These are phyloP conservation scores for Gonocerus acuteangulatus DNA, from an alignment of 2,888 invertebrate species.

Conservation along the genomic window DNA sequence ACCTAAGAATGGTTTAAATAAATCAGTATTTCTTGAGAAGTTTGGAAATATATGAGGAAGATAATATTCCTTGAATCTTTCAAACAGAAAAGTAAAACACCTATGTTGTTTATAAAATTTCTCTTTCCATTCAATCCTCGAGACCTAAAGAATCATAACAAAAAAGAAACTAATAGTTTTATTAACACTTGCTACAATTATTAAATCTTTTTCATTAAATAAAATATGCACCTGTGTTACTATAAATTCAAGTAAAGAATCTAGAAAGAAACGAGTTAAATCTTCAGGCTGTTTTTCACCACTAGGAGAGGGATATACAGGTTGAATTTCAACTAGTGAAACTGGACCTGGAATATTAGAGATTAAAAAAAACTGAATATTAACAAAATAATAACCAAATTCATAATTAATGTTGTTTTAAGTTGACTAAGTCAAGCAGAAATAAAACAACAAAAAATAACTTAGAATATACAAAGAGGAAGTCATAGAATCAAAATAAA, in stretches of 20 bases:
- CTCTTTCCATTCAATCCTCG: conserved; percentile 85
- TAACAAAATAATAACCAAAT: too few species aligned
- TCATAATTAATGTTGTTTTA: too few species aligned
- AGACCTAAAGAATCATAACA: conserved; percentile 50
- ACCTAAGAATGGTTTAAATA: conserved; percentile 76
- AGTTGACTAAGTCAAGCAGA: too few species aligned
- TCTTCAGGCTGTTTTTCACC: conserved; percentile 81
- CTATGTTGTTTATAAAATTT: conserved; percentile 68
- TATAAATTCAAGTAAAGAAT: conserved; percentile 81
- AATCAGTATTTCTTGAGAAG: conserved; percentile 67
- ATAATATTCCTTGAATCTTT: conserved; percentile 84
- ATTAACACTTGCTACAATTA: too few species aligned
- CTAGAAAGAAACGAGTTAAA: conserved; percentile 75
- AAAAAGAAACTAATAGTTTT: not conserved
- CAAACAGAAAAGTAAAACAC: conserved; percentile 83
- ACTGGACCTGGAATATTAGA: conserved; percentile 72
- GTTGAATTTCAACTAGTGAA: conserved; percentile 65
- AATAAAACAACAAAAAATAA: too few species aligned
- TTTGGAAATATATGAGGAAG: conserved; percentile 83
- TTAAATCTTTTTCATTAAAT: too few species aligned
- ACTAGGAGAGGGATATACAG: conserved; percentile 70
- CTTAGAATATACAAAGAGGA: too few species aligned
- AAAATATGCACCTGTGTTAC: conserved; percentile 70
- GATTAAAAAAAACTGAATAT: too few species aligned
- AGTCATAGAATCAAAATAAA: too few species aligned